phyloP scores from a whole-genome alignment of 2,888 invertebrate species.

The Bugulina stolonifera region DNA sequence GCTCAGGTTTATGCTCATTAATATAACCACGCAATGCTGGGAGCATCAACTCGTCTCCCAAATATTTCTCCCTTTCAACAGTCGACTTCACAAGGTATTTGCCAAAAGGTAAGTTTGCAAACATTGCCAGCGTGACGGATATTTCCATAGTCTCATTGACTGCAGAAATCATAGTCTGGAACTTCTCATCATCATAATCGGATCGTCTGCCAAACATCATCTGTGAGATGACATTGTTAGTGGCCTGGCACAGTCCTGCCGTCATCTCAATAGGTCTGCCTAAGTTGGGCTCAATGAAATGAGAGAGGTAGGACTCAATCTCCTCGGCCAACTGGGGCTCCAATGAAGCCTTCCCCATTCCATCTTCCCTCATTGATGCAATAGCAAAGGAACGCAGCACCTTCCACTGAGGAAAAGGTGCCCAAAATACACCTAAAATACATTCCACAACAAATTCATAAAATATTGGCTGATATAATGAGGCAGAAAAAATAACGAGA shows the following conservation, averaged over 20 bases:
- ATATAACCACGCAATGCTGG: not conserved
- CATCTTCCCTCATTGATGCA: slow-evolving; percentile 11
- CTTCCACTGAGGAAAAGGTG: slow-evolving; percentile 25
- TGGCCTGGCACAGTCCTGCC: slow-evolving; percentile 8
- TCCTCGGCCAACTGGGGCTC: slow-evolving; percentile 1
- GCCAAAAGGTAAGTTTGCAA: not conserved
- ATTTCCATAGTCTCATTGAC: not conserved
- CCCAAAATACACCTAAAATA: slow-evolving; percentile 16
- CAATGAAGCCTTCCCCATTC: slow-evolving; percentile 20
- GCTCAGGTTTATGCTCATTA: slow-evolving; percentile 17
- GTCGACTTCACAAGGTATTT: not conserved
- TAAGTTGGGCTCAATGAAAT: slow-evolving; percentile 11
- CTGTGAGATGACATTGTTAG: slow-evolving; percentile 15
- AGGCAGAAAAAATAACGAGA: no score
- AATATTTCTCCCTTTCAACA: not conserved
- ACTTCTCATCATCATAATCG: slow-evolving; percentile 23
- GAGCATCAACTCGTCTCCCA: not conserved
- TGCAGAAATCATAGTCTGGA: not conserved
- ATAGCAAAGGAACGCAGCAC: not conserved
- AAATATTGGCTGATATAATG: no score
- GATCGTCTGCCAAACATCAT: slow-evolving; percentile 10
- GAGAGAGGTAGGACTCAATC: not conserved
- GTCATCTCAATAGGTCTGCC: not conserved
- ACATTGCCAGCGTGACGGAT: not conserved
- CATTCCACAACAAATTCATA: no score